These are phyloP conservation scores for Sycophila sp. DNA, from an alignment of 1,140 invertebrate genomes.

Conservation along the genomic window DNA sequence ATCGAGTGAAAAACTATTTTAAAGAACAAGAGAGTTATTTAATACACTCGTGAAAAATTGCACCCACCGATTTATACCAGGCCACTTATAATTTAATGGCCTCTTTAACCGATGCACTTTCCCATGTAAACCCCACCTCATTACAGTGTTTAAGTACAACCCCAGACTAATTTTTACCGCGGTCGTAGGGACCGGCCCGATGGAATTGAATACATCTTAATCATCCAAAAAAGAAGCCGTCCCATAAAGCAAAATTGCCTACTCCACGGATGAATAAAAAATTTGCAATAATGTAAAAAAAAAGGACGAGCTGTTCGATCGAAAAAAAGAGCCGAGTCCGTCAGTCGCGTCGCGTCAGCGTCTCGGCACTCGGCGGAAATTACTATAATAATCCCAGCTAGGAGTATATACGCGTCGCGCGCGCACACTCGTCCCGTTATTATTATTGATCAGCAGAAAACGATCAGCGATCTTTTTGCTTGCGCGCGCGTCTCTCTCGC, in stretches of 20 bases:
- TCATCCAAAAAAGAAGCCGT: neutral
- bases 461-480: neutral
- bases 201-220: neutral
- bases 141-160: neutral
- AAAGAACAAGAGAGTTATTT: too few species aligned
- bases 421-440: constrained; percentile 56
- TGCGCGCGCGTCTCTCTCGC: neutral
- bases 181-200: neutral
- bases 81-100: too few species aligned
- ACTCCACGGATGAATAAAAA: constrained; percentile 26
- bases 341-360: neutral
- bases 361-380: constrained; percentile 48
- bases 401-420: constrained; percentile 41
- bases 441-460: constrained; percentile 63
- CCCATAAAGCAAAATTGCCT: constrained; percentile 29
- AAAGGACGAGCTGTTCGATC: neutral
- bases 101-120: too few species aligned
- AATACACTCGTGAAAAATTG: too few species aligned
- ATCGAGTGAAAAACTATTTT: too few species aligned
- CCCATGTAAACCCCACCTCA: too few species aligned
- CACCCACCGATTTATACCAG: too few species aligned
- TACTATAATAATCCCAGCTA: constrained; percentile 64
- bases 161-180: neutral
- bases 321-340: neutral
- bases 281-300: constrained; percentile 31